Percentiles rank a stretch among this genome's conserved stretches.
These are phyloP conservation scores for Pycnonotus jocosus DNA, from an alignment of 2,113 vertebrate species.

Conservation along the genomic window DNA sequence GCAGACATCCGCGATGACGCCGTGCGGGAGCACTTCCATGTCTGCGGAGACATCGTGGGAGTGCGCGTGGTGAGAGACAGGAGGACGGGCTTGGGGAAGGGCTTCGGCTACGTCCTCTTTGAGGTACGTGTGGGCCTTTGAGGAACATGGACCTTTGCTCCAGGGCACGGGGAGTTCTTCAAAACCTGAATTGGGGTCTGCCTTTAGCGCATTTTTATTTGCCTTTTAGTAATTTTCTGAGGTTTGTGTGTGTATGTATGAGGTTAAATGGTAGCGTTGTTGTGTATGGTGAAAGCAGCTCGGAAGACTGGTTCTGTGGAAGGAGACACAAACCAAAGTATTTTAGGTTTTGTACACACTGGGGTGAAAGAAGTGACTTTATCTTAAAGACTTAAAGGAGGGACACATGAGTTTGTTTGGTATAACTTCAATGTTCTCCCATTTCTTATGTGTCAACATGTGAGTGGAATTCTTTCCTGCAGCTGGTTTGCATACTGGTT, in stretches of 20 bases:
- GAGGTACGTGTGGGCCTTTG: conserved; percentile 66
- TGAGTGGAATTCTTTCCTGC: not conserved
- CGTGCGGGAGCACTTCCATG: conserved; percentile 80
- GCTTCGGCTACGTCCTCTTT: conserved; percentile 94
- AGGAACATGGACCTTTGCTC: not conserved
- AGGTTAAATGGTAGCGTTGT: not conserved
- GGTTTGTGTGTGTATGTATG: not conserved
- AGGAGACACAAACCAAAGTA: not conserved
- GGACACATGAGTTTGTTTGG: not conserved
- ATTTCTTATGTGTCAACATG: not conserved
- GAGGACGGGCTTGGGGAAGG: conserved; percentile 82
- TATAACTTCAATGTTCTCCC: not conserved
- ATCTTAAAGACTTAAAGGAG: not conserved
- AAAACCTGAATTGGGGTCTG: not conserved
- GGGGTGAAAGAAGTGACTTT: not conserved
- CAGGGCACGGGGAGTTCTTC: not conserved
- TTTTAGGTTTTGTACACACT: not conserved
- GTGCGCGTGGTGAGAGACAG: conserved; percentile 87
- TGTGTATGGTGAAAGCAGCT: not conserved
- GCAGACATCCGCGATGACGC: conserved; percentile 78
- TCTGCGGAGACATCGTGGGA: conserved; percentile 78
- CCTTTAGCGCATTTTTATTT: not conserved
- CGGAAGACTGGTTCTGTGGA: not conserved
- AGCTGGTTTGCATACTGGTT: not conserved
- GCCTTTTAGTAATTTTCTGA: not conserved